Percentiles rank a stretch among this genome's conserved stretches.
Evolutionary conservation across 2,888 invertebrate species (phyloP).

Genomic region (Cephus nigrinus): DNA sequence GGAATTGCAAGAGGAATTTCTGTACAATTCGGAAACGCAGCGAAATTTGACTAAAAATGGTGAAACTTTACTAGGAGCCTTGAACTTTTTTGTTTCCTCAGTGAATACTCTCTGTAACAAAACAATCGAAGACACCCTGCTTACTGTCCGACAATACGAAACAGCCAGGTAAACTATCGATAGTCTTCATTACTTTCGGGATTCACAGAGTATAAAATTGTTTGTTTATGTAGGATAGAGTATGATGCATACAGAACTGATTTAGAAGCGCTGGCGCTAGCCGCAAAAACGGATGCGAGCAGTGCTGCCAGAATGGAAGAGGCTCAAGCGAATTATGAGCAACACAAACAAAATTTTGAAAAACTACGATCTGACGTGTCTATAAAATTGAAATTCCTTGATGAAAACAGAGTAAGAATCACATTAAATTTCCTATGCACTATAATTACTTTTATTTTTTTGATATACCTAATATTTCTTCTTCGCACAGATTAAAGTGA

Average conservation of each 20-base stretch:
- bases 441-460: slow-evolving; percentile 20
- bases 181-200: slow-evolving; percentile 6
- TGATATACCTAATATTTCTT: slow-evolving; percentile 44
- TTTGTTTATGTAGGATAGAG: slow-evolving; percentile 78
- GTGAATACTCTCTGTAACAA: slow-evolving; percentile 96
- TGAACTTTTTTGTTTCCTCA: slow-evolving; percentile 96
- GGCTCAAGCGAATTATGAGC: slow-evolving; percentile 83
- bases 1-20: slow-evolving; percentile 93
- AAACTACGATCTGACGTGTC: slow-evolving; percentile 92
- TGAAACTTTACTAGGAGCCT: slow-evolving; percentile 89
- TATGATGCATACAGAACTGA: slow-evolving; percentile 98
- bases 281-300: slow-evolving; percentile 69
- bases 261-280: slow-evolving; percentile 83
- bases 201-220: slow-evolving; percentile 8
- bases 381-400: slow-evolving; percentile 94
- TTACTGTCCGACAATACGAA: slow-evolving; percentile 83
- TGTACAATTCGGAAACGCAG: slow-evolving; percentile 96
- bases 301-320: slow-evolving; percentile 78
- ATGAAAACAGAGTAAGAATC: slow-evolving; percentile 90
- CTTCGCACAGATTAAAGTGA: slow-evolving; percentile 86
- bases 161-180: slow-evolving; percentile 74
- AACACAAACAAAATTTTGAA: slow-evolving; percentile 91
- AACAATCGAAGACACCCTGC: slow-evolving; percentile 95
- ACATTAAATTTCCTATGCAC: background rate
- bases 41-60: slow-evolving; percentile 93